Conservation (phyloP, 2,113 vertebrate genomes). For the Sebastes schlegelii region DNA sequence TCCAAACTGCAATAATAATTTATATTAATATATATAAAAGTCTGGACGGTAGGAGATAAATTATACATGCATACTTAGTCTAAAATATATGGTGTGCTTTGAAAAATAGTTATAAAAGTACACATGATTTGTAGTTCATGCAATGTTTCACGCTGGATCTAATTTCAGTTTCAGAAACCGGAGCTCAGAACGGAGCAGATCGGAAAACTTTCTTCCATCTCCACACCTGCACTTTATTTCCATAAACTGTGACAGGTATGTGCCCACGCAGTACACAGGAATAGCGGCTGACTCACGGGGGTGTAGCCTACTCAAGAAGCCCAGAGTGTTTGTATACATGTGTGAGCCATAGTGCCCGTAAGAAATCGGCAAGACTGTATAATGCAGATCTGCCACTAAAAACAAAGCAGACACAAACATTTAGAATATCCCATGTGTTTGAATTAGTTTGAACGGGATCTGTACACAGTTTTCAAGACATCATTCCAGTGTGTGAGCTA, state of each 20-base stretch:
- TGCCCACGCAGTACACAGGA: constrained; percentile 27
- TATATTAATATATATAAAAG: neutral
- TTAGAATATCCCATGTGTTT: constrained; percentile 74
- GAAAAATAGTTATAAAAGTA: neutral
- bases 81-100: neutral
- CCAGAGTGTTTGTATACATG: constrained; percentile 55
- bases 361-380: constrained; percentile 55
- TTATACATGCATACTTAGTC: neutral
- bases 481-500: constrained; percentile 49
- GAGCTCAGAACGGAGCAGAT: constrained; percentile 5
- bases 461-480: constrained; percentile 69
- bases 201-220: constrained; percentile 13
- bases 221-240: constrained; percentile 45
- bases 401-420: constrained; percentile 75
- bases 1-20: neutral
- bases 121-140: neutral
- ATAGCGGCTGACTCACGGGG: constrained; percentile 40
- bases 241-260: constrained; percentile 58
- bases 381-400: constrained; percentile 71
- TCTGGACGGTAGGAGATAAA: neutral
- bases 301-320: constrained; percentile 1
- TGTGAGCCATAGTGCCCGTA: constrained; percentile 23
- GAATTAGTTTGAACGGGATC: constrained; percentile 59
- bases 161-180: neutral
- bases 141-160: neutral